Evolutionary conservation across 2,888 invertebrate genomes (phyloP).

Genomic region (Latrodectus hesperus): DNA sequence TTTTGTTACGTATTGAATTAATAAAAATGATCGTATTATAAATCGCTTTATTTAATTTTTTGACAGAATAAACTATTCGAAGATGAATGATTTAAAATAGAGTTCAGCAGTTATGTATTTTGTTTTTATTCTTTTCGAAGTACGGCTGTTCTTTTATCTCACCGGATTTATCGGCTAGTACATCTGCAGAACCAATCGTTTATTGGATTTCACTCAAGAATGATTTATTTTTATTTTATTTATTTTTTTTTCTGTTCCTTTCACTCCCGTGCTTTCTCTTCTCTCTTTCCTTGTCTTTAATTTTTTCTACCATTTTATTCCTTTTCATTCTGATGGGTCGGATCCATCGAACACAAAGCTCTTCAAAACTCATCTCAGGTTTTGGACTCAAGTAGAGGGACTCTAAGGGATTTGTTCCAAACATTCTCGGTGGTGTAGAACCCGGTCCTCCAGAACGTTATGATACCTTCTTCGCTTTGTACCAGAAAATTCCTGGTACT

Average conservation of each 20-base stretch:
- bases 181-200: slow-evolving; percentile 30
- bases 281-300: neutral
- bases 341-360: slow-evolving; percentile 40
- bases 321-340: slow-evolving; percentile 11
- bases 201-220: slow-evolving; percentile 63
- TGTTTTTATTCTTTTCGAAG: too few relatives aligned
- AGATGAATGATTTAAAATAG: too few relatives aligned
- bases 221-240: slow-evolving; percentile 16
- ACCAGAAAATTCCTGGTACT: neutral
- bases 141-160: too few relatives aligned
- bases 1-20: too few relatives aligned
- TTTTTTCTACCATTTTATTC: slow-evolving; percentile 1
- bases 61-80: too few relatives aligned
- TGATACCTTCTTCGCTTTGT: slow-evolving; percentile 15
- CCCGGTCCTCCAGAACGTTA: too few relatives aligned
- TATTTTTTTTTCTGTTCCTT: slow-evolving; percentile 6
- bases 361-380: slow-evolving; percentile 50
- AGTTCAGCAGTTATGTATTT: too few relatives aligned
- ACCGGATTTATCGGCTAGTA: neutral
- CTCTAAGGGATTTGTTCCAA: slow-evolving; percentile 40
- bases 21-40: too few relatives aligned
- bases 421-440: slow-evolving; percentile 15
- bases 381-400: slow-evolving; percentile 3
- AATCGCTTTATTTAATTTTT: too few relatives aligned
- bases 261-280: slow-evolving; percentile 7